Percentiles rank a stretch among this genome's conserved stretches.
Evolutionary conservation across 2,888 invertebrate species (phyloP).

Genomic region (Petrophora chlorosata): DNA sequence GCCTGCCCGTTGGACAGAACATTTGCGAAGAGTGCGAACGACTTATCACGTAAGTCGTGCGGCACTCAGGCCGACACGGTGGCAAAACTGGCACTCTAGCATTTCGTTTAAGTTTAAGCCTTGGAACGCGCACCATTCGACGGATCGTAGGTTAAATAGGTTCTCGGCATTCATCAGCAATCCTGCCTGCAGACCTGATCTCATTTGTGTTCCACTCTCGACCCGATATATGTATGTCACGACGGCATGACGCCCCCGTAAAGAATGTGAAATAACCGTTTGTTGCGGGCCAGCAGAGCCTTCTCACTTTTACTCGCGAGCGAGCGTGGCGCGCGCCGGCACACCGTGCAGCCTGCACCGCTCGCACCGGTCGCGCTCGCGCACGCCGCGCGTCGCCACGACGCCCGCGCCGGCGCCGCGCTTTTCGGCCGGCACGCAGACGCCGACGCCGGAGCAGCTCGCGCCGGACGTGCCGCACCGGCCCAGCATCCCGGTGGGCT

Average conservation of each 20-base stretch:
- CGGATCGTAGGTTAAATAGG: constrained; percentile 16
- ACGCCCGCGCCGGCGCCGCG: constrained; percentile 63
- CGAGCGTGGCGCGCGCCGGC: constrained; percentile 89
- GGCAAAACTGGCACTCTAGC: constrained; percentile 73
- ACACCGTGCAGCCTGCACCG: constrained; percentile 85
- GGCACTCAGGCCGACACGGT: constrained; percentile 86
- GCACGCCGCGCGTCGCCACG: constrained; percentile 70
- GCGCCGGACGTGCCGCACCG: constrained; percentile 67
- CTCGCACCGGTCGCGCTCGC: constrained; percentile 72
- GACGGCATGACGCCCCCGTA: not conserved
- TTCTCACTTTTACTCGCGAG: constrained; percentile 88
- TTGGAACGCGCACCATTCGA: not conserved
- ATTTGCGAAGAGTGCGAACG: constrained; percentile 98
- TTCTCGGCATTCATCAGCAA: constrained; percentile 18
- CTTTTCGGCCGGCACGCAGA: constrained; percentile 74
- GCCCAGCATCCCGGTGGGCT: constrained; percentile 82
- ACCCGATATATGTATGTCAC: constrained; percentile 50
- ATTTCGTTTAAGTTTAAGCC: constrained; percentile 15
- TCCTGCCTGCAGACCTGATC: constrained; percentile 27
- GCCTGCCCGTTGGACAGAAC: constrained; percentile 94
- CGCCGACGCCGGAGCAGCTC: constrained; percentile 58
- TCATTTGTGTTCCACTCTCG: constrained; percentile 36
- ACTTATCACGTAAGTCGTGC: constrained; percentile 97
- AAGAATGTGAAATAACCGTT: constrained; percentile 54
- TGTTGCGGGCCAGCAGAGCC: constrained; percentile 76